Evolutionary conservation across 2,888 invertebrate species (phyloP).

Genomic region (Tuberolachnus salignus): DNA sequence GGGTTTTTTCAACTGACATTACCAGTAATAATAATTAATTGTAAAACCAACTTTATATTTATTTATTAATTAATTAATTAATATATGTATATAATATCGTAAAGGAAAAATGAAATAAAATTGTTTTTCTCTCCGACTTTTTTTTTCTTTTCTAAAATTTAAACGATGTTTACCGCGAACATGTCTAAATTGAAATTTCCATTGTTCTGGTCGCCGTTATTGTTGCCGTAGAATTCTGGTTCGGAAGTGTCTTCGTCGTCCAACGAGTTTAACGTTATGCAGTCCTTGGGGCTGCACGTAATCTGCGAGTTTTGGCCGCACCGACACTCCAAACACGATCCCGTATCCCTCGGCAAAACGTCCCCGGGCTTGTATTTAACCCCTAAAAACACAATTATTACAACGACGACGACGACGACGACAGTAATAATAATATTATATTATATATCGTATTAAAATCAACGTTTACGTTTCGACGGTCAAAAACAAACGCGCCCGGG

Average conservation of each 20-base stretch:
- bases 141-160: background rate
- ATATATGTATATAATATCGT: too few species aligned
- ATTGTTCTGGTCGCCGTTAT: conserved; percentile 30
- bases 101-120: too few species aligned
- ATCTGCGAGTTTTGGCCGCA: conserved; percentile 67
- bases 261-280: conserved; percentile 57
- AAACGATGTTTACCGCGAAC: conserved; percentile 52
- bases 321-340: conserved; percentile 74
- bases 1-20: background rate
- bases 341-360: conserved; percentile 72
- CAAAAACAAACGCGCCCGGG: background rate
- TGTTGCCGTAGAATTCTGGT: conserved; percentile 50
- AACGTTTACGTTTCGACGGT: background rate
- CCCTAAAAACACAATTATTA: conserved; percentile 57
- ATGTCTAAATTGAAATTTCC: conserved; percentile 50
- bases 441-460: too few species aligned
- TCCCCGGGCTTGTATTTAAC: conserved; percentile 69
- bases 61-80: background rate
- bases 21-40: background rate
- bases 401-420: too few species aligned
- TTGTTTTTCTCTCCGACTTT: too few species aligned
- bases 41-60: background rate
- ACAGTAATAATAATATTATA: too few species aligned
- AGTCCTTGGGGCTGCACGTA: conserved; percentile 60
- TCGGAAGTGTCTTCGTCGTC: conserved; percentile 37